phyloP scores from a whole-genome alignment of 2,797 vertebrate species.

The Dermochelys coriacea region DNA sequence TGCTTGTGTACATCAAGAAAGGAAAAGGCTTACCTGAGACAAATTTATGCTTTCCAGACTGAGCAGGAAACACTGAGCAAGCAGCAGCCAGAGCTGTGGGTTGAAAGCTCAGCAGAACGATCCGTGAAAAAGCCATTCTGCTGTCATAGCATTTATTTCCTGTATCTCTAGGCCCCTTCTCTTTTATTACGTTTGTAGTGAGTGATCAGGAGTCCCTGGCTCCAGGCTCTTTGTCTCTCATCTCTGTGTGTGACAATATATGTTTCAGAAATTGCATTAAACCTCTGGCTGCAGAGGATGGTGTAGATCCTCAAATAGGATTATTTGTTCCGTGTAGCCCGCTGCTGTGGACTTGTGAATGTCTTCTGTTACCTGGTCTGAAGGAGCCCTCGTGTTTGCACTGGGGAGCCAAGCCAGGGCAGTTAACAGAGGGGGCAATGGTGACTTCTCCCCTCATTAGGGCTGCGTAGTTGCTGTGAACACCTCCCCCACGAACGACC shows the following conservation, averaged over 20 bases:
- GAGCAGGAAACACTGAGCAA: neutral
- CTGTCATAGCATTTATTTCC: conserved; percentile 15
- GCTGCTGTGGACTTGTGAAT: neutral
- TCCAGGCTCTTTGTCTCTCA: conserved; percentile 56
- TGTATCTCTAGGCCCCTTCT: neutral
- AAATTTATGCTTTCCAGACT: neutral
- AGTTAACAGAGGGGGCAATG: neutral
- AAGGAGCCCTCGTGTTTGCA: neutral
- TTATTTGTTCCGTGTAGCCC: conserved; percentile 10
- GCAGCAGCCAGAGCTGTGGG: rapidly evolving
- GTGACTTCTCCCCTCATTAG: neutral
- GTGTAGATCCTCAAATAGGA: neutral
- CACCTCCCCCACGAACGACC: neutral
- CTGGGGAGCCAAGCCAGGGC: neutral
- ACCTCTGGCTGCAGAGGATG: neutral
- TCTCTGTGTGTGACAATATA: neutral
- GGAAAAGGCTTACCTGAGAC: neutral
- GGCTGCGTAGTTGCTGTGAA: rapidly evolving
- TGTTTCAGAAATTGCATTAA: neutral
- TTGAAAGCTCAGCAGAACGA: rapidly evolving
- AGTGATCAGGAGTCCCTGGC: conserved; percentile 59
- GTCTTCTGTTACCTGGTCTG: rapidly evolving
- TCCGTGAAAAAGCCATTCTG: neutral
- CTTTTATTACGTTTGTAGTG: neutral
- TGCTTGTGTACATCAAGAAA: neutral